Base-by-base conservation (phyloP, 2,888 invertebrate species). In the Odontomyia ornata region DNA sequence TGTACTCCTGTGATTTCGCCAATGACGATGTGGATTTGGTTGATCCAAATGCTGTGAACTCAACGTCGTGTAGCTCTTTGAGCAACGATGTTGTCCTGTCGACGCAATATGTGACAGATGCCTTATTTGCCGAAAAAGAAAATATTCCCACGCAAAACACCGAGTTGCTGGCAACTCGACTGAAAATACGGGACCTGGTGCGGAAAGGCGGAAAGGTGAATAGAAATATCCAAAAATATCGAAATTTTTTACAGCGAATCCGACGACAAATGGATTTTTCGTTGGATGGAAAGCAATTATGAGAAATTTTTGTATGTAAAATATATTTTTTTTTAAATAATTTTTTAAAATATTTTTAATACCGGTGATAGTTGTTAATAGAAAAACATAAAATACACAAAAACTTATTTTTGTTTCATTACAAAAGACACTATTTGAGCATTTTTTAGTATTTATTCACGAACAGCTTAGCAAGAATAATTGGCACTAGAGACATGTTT, bases 1-100 rank as follows among this genome's bases (percentile, higher is more conserved):
- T 91, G 89, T 91, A 91, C 81, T 89, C 89, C 81, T 91, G 91
- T 82, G 90, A 90, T 11, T 86, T 90, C 0, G 89, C 79, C 5
- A 57, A 21, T 52, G 79, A 79, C 18, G 79, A 77, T 30, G 43
- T 28, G 27, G 76, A 69, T 9, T 43, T 76, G 25, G 72, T 64
- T 5, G 52, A 67, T 21, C 56, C 15, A 4, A 62, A 60, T 28
- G 46, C 18, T 3, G 36, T 56, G 21, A 76, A 64, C 27, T 76
- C 76, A n/a, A 76, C 56, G 36, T 69, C 56, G 0, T 69, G 76
- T 46, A 76, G 76, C 30, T 76, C 76, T 3, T 43, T 76, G 15
- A 76, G 69, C 21, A 56, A 71, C 43, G 69, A 76, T 18, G 11
- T 52, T 0, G 23, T 69, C 15, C 25, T 67, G 5, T 52, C 65